phyloP scores from a whole-genome alignment of 2,888 invertebrate genomes.

The Nemoura dubitans region DNA sequence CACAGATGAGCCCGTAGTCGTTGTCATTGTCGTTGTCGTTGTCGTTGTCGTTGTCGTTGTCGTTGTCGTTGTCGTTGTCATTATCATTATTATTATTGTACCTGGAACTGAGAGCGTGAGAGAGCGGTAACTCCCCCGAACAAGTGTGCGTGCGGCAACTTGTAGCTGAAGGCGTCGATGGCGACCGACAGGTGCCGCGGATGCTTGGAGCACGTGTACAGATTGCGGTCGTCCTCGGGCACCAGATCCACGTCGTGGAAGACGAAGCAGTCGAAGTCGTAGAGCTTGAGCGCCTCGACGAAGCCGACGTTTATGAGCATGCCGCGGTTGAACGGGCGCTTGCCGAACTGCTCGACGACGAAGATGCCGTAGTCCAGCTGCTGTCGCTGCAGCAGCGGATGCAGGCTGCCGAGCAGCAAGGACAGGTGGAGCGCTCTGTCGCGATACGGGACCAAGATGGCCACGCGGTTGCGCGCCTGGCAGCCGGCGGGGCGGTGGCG shows the following conservation, averaged over 20 bases:
- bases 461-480: conserved; percentile 82
- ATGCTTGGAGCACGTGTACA: conserved; percentile 90
- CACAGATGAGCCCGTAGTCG: too few relatives aligned
- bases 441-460: conserved; percentile 90
- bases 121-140: conserved; percentile 97
- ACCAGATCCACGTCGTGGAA: conserved; percentile 97
- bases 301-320: conserved; percentile 97
- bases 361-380: conserved; percentile 63
- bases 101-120: conserved; percentile 83
- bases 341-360: conserved; percentile 67
- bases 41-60: too few relatives aligned
- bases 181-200: conserved; percentile 95
- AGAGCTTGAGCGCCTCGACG: conserved; percentile 81
- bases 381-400: conserved; percentile 63
- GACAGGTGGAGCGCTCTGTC: conserved; percentile 61
- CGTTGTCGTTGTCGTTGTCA: too few relatives aligned
- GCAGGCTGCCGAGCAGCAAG: conserved; percentile 61
- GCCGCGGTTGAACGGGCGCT: conserved; percentile 86
- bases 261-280: conserved; percentile 87
- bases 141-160: conserved; percentile 88
- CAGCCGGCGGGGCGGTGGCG: conserved; percentile 80
- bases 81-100: too few relatives aligned
- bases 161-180: conserved; percentile 80
- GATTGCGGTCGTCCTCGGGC: conserved; percentile 90
- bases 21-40: too few relatives aligned